Evolutionary conservation across 2,113 vertebrate genomes (phyloP).

Genomic region (Elanus axillaris): DNA sequence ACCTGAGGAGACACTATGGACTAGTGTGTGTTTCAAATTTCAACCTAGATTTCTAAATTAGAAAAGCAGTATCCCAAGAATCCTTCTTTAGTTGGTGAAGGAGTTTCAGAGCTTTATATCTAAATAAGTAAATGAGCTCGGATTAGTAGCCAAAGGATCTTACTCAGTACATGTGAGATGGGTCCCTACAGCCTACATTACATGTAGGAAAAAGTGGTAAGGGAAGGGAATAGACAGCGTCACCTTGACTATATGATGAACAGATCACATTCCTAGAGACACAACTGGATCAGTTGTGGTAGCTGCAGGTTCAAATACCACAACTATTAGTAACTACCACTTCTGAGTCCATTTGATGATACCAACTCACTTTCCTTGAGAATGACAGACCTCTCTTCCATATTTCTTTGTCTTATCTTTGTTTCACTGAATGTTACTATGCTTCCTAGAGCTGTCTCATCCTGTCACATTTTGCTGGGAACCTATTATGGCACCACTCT

Average conservation of each 20-base stretch:
- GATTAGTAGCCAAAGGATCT: not conserved
- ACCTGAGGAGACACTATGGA: not conserved
- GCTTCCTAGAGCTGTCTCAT: not conserved
- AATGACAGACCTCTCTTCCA: not conserved
- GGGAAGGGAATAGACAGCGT: not conserved
- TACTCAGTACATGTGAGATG: not conserved
- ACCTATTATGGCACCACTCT: not conserved
- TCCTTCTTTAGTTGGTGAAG: not conserved
- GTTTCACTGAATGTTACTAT: not conserved
- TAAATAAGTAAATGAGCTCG: not conserved
- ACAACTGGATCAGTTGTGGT: accelerated
- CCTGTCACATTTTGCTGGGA: not conserved
- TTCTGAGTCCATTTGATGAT: not conserved
- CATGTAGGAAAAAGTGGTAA: not conserved
- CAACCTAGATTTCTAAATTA: not conserved
- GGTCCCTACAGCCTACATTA: not conserved
- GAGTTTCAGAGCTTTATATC: not conserved
- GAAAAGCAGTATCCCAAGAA: not conserved
- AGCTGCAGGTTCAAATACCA: not conserved
- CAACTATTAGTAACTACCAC: not conserved
- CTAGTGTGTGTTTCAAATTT: not conserved
- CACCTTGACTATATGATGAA: not conserved
- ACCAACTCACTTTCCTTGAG: not conserved
- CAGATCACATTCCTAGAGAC: not conserved
- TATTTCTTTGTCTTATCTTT: not conserved